Evolutionary conservation across 2,113 vertebrate genomes (phyloP).

Genomic region (Dicentrarchus labrax): DNA sequence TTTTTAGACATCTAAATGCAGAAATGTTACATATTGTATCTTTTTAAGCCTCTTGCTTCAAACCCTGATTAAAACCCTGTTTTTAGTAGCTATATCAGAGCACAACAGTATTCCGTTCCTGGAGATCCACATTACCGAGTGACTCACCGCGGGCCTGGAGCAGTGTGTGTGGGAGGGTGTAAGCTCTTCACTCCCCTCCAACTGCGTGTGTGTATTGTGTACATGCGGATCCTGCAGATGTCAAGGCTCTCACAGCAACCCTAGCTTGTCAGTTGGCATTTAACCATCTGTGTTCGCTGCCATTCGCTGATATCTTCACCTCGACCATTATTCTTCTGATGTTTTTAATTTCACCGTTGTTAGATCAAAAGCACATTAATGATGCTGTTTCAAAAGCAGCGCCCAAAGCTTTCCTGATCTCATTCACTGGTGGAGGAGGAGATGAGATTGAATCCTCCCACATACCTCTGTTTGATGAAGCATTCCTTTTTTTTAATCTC

Average conservation of each 20-base stretch:
- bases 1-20: too few species aligned
- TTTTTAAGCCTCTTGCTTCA: constrained; percentile 2
- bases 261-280: constrained; percentile 22
- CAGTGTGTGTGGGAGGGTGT: constrained; percentile 66
- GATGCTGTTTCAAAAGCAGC: background rate
- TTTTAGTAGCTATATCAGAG: constrained; percentile 13
- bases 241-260: constrained; percentile 15
- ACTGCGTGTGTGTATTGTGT: background rate
- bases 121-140: constrained; percentile 53
- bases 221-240: constrained; percentile 5
- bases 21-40: too few species aligned
- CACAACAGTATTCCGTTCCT: constrained; percentile 28
- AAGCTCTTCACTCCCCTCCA: constrained; percentile 48
- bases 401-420: constrained; percentile 8
- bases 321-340: background rate
- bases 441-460: constrained; percentile 52
- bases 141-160: constrained; percentile 62
- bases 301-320: constrained; percentile 26
- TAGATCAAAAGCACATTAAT: background rate
- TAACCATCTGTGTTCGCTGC: constrained; percentile 36
- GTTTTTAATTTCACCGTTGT: background rate
- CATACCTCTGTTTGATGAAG: constrained; percentile 22
- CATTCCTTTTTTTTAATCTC: constrained; percentile 40
- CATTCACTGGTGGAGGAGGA: constrained; percentile 29
- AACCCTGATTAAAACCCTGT: background rate